phyloP scores from a whole-genome alignment of 2,888 invertebrate genomes.

The Drepanosiphum platanoidis region DNA sequence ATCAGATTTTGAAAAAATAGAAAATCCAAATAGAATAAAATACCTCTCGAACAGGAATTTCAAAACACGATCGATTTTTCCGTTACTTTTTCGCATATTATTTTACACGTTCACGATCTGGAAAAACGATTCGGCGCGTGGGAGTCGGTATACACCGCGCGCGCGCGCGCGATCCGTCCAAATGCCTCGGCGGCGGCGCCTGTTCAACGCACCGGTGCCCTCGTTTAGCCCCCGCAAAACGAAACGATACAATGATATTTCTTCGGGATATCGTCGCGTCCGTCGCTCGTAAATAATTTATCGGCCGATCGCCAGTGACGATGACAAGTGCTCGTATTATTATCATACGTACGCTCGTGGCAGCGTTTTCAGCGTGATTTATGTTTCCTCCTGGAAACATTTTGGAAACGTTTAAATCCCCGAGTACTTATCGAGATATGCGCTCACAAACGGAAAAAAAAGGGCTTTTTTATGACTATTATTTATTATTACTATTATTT shows the following conservation, averaged over 20 bases:
- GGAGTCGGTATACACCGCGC: not conserved
- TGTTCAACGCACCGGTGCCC: constrained; percentile 34
- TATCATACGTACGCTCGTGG: not conserved
- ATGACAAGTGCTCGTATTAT: constrained; percentile 23
- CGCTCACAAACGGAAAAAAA: too few relatives aligned
- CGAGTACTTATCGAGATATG: too few relatives aligned
- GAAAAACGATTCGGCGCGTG: constrained; percentile 18
- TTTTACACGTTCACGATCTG: not conserved
- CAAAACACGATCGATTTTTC: not conserved
- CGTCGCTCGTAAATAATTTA: constrained; percentile 47
- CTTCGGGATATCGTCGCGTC: constrained; percentile 8
- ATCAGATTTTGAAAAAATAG: not conserved
- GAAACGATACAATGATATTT: not conserved
- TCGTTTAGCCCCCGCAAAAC: constrained; percentile 38
- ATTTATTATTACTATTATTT: too few relatives aligned
- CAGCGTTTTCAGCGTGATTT: constrained; percentile 45
- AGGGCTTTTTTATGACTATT: too few relatives aligned
- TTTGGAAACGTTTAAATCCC: constrained; percentile 8
- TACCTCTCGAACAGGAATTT: constrained; percentile 4
- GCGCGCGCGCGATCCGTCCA: not conserved
- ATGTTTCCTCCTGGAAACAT: constrained; percentile 37
- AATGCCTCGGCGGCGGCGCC: constrained; percentile 22
- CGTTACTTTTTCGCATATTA: not conserved
- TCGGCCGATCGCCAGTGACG: constrained; percentile 13
- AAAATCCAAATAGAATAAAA: too few relatives aligned